Percentiles rank a stretch among this genome's conserved stretches.
Evolutionary conservation across 1,140 invertebrate genomes (phyloP).

Genomic region (Antheraea mylitta): DNA sequence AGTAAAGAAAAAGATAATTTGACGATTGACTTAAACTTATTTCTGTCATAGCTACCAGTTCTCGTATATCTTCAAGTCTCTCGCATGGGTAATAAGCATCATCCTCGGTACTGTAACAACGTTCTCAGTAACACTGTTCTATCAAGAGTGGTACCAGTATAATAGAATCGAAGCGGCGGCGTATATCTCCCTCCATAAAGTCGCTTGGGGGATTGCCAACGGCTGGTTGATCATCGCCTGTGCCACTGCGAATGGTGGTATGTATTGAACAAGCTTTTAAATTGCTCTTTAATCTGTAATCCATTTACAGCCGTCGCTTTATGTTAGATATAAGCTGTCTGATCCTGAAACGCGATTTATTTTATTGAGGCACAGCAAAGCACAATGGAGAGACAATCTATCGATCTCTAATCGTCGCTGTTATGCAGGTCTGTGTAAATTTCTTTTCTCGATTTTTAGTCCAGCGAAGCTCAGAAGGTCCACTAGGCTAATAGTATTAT

Average conservation of each 20-base stretch:
- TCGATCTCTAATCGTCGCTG: too few relatives aligned
- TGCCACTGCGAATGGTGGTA: constrained; percentile 85
- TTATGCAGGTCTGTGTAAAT: too few relatives aligned
- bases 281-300: too few relatives aligned
- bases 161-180: constrained; percentile 81
- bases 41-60: constrained; percentile 74
- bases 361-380: too few relatives aligned
- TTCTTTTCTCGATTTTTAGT: too few relatives aligned
- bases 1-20: background rate
- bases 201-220: constrained; percentile 82
- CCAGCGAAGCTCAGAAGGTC: too few relatives aligned
- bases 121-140: constrained; percentile 82
- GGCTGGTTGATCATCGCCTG: constrained; percentile 87
- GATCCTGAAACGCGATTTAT: too few relatives aligned
- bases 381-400: too few relatives aligned
- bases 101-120: constrained; percentile 79
- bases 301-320: too few relatives aligned
- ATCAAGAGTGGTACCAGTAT: constrained; percentile 79
- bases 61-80: constrained; percentile 68
- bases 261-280: constrained; percentile 12
- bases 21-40: background rate
- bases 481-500: too few relatives aligned
- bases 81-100: constrained; percentile 80
- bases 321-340: too few relatives aligned
- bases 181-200: constrained; percentile 83